A percentile compares a stretch with the other conserved stretches of the same genome.
These are phyloP conservation scores for Sarcoramphus papa DNA, from an alignment of 2,797 vertebrate species.

Conservation along the genomic window DNA sequence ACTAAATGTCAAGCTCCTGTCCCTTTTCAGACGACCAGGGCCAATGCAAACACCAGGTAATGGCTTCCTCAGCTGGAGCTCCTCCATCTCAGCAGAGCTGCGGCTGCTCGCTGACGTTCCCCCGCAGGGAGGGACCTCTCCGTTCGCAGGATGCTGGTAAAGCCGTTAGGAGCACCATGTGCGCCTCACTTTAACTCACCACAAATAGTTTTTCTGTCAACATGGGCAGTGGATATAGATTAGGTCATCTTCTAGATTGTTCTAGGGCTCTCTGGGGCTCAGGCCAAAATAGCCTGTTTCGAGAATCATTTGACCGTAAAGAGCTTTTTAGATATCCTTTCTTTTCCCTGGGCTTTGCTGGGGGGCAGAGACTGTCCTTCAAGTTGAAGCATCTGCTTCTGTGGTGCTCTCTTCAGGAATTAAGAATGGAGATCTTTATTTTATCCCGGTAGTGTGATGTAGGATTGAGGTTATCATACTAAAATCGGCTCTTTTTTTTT, in stretches of 20 bases:
- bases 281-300: neutral
- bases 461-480: neutral
- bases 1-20: neutral
- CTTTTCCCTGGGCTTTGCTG: neutral
- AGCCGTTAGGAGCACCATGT: neutral
- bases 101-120: neutral
- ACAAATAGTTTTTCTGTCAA: neutral
- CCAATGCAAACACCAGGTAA: neutral
- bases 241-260: neutral
- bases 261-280: neutral
- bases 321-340: neutral
- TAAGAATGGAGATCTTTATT: neutral
- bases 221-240: neutral
- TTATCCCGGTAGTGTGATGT: neutral
- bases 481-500: accelerated
- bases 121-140: neutral
- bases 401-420: neutral
- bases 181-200: neutral
- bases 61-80: neutral
- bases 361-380: neutral
- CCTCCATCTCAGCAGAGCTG: neutral
- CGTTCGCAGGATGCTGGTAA: accelerated
- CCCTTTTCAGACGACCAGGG: neutral
- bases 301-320: neutral
- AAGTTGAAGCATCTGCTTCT: neutral